A percentile compares a stretch with the other conserved stretches of the same genome.
These are phyloP conservation scores for Peromyscus aztecus DNA, from an alignment of 2,797 vertebrate genomes.

Conservation along the genomic window DNA sequence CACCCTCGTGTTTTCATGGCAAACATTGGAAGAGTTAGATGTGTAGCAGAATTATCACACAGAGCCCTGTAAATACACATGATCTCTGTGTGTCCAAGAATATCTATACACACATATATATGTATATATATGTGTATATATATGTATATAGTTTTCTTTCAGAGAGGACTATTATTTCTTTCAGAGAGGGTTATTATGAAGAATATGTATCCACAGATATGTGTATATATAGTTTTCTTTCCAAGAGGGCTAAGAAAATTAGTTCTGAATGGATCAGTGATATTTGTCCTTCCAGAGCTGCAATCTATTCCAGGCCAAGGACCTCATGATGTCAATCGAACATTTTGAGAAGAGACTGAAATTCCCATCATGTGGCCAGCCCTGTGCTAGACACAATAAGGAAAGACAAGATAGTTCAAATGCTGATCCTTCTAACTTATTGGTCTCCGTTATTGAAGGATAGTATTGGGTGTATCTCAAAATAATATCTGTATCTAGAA, in stretches of 20 bases:
- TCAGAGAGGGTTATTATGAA: neutral
- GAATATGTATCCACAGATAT: neutral
- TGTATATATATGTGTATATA: too few species aligned
- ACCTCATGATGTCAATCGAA: neutral
- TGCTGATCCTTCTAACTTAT: neutral
- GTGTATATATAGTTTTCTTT: neutral
- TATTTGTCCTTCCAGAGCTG: neutral
- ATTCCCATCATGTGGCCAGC: neutral
- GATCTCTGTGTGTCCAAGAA: neutral
- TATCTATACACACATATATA: neutral
- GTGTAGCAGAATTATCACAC: neutral
- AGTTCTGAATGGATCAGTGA: neutral
- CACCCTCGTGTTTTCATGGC: neutral
- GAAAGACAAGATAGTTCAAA: neutral
- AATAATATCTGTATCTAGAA: conserved; percentile 8
- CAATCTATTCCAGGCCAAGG: neutral
- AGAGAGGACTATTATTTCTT: conserved; percentile 27
- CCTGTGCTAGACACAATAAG: neutral
- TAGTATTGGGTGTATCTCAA: neutral
- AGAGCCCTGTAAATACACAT: neutral
- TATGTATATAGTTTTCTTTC: neutral
- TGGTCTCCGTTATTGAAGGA: neutral
- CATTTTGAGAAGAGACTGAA: neutral
- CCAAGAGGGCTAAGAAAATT: conserved; percentile 40
- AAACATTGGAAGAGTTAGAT: neutral